Conservation (phyloP, 2,888 invertebrate genomes). For the Caenorhabditis panamensis region DNA sequence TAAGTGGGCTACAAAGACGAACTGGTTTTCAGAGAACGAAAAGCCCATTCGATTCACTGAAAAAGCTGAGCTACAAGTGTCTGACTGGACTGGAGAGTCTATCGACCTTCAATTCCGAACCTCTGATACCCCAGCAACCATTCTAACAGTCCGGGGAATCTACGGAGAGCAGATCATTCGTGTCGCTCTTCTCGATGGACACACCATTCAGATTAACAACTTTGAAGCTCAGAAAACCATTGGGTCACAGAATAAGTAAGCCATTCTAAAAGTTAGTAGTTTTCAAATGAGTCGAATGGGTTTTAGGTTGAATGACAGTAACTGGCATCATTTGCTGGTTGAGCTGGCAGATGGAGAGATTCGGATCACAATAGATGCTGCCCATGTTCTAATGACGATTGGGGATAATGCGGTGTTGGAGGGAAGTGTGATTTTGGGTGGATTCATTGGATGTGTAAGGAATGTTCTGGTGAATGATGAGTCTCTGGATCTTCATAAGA, state of each 20-base stretch:
- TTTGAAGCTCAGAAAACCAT: conserved; percentile 43
- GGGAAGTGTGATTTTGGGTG: conserved; percentile 46
- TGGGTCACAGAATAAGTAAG: conserved; percentile 48
- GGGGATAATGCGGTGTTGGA: conserved; percentile 46
- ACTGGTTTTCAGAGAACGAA: conserved; percentile 31
- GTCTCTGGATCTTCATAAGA: conserved; percentile 30
- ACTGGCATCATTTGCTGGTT: conserved; percentile 76
- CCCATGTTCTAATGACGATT: conserved; percentile 40
- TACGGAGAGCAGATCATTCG: conserved; percentile 48
- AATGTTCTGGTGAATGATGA: conserved; percentile 65
- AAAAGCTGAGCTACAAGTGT: conserved; percentile 38
- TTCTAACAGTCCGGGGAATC: conserved; percentile 38
- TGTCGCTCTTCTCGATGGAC: conserved; percentile 43
- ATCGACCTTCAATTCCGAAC: conserved; percentile 59
- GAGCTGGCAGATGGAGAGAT: conserved; percentile 72
- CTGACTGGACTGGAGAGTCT: conserved; percentile 49
- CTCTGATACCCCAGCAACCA: conserved; percentile 36
- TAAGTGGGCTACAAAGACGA: no score
- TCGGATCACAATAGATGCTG: conserved; percentile 58
- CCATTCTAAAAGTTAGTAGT: no score
- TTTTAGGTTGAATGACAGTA: conserved; percentile 73
- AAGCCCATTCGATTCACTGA: conserved; percentile 52
- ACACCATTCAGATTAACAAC: conserved; percentile 46
- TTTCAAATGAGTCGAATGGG: neutral
- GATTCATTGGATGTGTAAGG: conserved; percentile 75